Percentiles rank a stretch among this genome's conserved stretches.
These are phyloP conservation scores for Alectoris magna DNA, from an alignment of 2,797 vertebrate species.

Conservation along the genomic window DNA sequence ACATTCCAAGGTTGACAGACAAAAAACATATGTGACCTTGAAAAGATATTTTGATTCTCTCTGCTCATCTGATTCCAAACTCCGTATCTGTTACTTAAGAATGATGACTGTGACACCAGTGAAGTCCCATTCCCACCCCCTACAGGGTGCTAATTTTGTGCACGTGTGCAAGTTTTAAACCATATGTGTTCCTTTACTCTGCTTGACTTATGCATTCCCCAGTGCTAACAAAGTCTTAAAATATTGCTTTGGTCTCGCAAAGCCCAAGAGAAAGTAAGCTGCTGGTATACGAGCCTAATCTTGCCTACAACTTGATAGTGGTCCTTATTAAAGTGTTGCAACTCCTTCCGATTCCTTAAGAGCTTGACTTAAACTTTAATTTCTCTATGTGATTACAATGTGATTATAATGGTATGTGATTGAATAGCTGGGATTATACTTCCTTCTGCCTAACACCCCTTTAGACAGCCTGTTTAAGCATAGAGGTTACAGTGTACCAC, in stretches of 20 bases:
- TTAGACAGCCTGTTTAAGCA: not conserved
- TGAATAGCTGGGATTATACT: constrained; percentile 26
- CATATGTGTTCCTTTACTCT: not conserved
- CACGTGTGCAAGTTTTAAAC: not conserved
- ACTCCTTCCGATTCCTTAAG: not conserved
- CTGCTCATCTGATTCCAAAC: not conserved
- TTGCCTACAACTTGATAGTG: not conserved
- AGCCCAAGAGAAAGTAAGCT: not conserved
- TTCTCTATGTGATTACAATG: not conserved
- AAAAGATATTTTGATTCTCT: constrained; percentile 11
- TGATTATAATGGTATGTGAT: not conserved
- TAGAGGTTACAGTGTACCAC: not conserved
- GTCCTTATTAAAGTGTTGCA: not conserved
- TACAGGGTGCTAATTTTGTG: constrained; percentile 3
- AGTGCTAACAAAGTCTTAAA: not conserved
- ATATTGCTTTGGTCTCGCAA: not conserved
- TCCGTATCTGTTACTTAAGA: constrained; percentile 1
- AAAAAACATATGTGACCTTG: constrained; percentile 35
- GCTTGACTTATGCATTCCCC: not conserved
- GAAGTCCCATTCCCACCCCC: not conserved
- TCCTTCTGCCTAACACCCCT: not conserved
- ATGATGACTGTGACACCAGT: not conserved
- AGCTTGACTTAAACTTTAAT: not conserved
- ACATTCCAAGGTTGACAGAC: constrained; percentile 30
- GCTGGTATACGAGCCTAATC: not conserved